A percentile compares a stretch with the other conserved stretches of the same genome.
phyloP scores from a whole-genome alignment of 2,888 invertebrate species.

The Drosophila siamana region DNA sequence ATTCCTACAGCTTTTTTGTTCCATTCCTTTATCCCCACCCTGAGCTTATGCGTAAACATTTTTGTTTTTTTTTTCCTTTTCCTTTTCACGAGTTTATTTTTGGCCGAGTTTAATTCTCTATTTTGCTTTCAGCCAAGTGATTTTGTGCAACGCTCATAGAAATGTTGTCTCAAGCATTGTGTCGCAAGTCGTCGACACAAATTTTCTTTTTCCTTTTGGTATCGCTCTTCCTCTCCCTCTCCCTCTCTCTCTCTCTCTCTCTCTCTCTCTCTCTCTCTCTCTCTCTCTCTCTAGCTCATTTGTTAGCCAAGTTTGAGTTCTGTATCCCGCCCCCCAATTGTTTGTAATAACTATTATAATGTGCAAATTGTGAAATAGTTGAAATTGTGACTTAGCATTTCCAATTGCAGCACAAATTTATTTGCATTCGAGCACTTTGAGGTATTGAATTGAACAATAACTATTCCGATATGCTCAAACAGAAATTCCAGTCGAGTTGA shows the following conservation, averaged over 20 bases:
- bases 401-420: slow-evolving; percentile 13
- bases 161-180: slow-evolving; percentile 5
- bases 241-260: no score
- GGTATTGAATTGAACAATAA: slow-evolving; percentile 52
- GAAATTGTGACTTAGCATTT: slow-evolving; percentile 10
- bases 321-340: slow-evolving; percentile 5
- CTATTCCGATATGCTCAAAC: slow-evolving; percentile 23
- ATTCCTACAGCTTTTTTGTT: not conserved
- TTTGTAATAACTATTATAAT: slow-evolving; percentile 20
- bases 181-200: not conserved
- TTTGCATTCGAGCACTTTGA: slow-evolving; percentile 30
- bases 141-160: slow-evolving; percentile 29
- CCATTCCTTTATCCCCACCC: no score
- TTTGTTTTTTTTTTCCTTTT: slow-evolving; percentile 15
- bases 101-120: slow-evolving; percentile 1
- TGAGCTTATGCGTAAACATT: no score
- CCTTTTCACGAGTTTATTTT: no score
- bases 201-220: not conserved
- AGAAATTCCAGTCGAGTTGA: not conserved
- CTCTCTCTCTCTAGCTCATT: no score
- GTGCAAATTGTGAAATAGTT: slow-evolving; percentile 43
- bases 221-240: no score
- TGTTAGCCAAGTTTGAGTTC: slow-evolving; percentile 1
- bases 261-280: no score
- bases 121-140: slow-evolving; percentile 40